Evolutionary conservation across 2,113 vertebrate species (phyloP), one percentile per base, ranked within the genome.

Genomic region (Sterrhoptilus dennistouni): DNA sequence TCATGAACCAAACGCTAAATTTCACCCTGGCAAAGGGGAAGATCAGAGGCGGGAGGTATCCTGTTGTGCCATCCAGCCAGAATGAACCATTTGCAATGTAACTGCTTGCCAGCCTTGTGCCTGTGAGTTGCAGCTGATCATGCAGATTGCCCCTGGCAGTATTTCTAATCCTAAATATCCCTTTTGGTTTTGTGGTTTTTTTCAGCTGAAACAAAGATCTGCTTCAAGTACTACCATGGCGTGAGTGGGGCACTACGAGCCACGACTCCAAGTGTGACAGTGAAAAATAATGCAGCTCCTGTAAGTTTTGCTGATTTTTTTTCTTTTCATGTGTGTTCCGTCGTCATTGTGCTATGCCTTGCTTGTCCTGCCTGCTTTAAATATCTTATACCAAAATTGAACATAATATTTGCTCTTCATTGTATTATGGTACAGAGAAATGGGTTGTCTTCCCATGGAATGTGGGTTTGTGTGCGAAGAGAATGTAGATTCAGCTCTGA

Each of bases 191-290:
- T 33, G 12, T 52, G 16, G 18, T 31, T 57, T 23, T 83, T 95
- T 68, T 96, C 25, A 99, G 99, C 98, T 84, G 99, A 99, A 98
- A 99, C 99, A 61, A 99, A 99, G 98, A 99, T 99, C 97, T 99
- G 99, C 98, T 99, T 99, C 98, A 99, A 99, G 96, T 99, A 99
- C 94, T 99, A 99, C 97, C 99, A 99, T 11, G 99, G 99, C 3
- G 98, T 99, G 65, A 99, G 98, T 2, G 99, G 99, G 94, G 99
- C 99, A 0, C 98, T 99, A 77, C 97, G 99, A 95, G 99, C 99
- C 15, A 99, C 99, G 16, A 99, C 99, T 36, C 98, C 99, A 1
- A 99, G 99, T 27, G 98, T 99, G 47, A 99, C 98, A 2, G 98
- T 99, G 96, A 99, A 98, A 97, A 99, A 98, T 84, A 97, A 97